Evolutionary conservation across 2,113 vertebrate genomes (phyloP).

Genomic region (Mionectes macconnelli): DNA sequence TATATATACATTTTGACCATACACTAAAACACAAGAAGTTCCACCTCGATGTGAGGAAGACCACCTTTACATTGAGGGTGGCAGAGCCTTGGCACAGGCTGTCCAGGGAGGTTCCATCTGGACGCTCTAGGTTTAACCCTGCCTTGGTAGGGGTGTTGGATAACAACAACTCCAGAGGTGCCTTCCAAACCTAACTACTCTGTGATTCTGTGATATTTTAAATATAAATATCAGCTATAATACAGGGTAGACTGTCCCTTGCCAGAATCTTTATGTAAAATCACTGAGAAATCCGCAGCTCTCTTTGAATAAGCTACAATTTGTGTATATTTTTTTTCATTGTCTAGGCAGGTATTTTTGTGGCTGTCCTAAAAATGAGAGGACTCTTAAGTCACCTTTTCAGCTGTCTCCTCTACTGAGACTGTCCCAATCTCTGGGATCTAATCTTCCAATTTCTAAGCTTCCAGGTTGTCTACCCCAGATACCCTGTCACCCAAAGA

Average conservation of each 20-base stretch:
- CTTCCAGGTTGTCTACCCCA: neutral
- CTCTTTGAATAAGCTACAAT: neutral
- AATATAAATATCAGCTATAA: neutral
- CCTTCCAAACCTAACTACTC: neutral
- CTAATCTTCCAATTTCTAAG: neutral
- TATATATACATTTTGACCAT: neutral
- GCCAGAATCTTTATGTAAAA: neutral
- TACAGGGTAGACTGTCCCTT: neutral
- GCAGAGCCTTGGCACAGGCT: neutral
- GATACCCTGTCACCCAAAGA: neutral
- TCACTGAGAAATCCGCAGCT: neutral
- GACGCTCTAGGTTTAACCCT: neutral
- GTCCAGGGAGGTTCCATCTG: neutral
- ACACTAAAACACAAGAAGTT: neutral
- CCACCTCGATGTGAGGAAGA: neutral
- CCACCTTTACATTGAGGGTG: neutral
- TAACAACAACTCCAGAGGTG: neutral
- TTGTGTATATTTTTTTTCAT: neutral
- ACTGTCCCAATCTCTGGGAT: neutral
- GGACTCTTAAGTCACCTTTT: neutral
- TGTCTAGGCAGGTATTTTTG: neutral
- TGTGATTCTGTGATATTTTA: neutral
- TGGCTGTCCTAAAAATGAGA: neutral
- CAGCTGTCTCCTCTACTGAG: neutral
- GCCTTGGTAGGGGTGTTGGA: neutral